phyloP scores from a whole-genome alignment of 1,140 invertebrate genomes.

The Procambarus clarkii region DNA sequence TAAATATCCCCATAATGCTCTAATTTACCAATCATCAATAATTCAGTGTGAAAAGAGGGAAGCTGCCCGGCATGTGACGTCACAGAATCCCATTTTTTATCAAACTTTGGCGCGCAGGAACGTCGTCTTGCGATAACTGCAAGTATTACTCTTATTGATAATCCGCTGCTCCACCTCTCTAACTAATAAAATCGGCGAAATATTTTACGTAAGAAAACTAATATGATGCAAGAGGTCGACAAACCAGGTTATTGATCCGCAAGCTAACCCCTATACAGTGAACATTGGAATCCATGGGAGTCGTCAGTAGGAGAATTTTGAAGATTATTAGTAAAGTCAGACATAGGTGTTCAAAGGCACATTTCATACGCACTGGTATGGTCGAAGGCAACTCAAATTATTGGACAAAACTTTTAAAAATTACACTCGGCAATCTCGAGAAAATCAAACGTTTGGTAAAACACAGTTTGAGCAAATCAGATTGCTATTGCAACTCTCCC shows the following conservation, averaged over 20 bases:
- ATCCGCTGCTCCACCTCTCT: not conserved
- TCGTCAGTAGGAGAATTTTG: slow-evolving; percentile 52
- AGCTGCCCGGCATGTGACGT: slow-evolving; percentile 65
- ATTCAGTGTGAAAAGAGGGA: slow-evolving; percentile 64
- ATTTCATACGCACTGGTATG: not conserved
- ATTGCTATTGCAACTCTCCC: slow-evolving; percentile 41
- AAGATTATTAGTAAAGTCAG: not conserved
- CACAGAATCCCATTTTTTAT: slow-evolving; percentile 65
- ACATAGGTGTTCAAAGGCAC: not conserved
- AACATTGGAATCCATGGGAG: slow-evolving; percentile 46
- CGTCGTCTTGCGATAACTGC: slow-evolving; percentile 42
- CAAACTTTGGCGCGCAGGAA: slow-evolving; percentile 62
- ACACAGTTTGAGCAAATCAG: slow-evolving; percentile 17
- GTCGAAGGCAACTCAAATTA: not conserved
- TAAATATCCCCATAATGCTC: slow-evolving; percentile 15
- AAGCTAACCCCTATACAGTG: slow-evolving; percentile 60
- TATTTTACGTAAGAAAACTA: not conserved
- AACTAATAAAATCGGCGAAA: not conserved
- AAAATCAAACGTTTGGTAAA: too few species aligned
- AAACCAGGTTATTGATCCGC: slow-evolving; percentile 59
- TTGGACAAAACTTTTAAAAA: not conserved
- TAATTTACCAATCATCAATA: slow-evolving; percentile 48
- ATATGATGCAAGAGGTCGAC: slow-evolving; percentile 8
- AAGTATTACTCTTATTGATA: not conserved
- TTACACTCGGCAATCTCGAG: not conserved